These are phyloP conservation scores for Gymnoscopelus microlampas DNA, from an alignment of 2,797 vertebrate species.

Conservation along the genomic window DNA sequence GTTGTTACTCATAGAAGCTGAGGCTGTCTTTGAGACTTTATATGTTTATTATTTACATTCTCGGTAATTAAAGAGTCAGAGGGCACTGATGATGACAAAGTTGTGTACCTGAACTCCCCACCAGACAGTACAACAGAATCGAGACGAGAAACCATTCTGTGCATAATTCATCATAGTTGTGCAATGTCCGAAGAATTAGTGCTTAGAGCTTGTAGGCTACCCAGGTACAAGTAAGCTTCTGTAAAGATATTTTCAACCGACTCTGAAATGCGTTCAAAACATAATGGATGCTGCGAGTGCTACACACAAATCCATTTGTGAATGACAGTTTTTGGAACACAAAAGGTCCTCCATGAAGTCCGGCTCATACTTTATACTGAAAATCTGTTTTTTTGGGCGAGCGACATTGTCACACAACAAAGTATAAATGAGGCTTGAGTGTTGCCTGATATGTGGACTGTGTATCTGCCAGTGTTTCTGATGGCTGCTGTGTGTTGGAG, in stretches of 20 bases:
- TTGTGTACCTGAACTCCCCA: conserved; percentile 43
- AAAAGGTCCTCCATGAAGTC: conserved; percentile 56
- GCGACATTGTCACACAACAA: not conserved
- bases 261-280: conserved; percentile 53
- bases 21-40: conserved; percentile 70
- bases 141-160: conserved; percentile 16
- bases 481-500: conserved; percentile 73
- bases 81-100: conserved; percentile 46
- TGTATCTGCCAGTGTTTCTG: conserved; percentile 64
- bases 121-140: conserved; percentile 11
- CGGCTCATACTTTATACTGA: too few relatives aligned
- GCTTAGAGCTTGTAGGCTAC: conserved; percentile 30
- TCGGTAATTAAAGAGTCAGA: conserved; percentile 39
- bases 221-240: conserved; percentile 47
- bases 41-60: conserved; percentile 65
- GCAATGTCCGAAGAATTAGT: conserved; percentile 21
- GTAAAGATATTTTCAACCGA: conserved; percentile 52
- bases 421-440: not conserved
- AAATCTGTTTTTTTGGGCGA: conserved; percentile 31
- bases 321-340: conserved; percentile 68
- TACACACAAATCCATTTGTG: conserved; percentile 38
- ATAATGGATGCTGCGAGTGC: conserved; percentile 36
- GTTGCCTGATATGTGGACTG: conserved; percentile 47
- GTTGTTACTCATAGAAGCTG: conserved; percentile 63
- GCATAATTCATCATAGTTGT: conserved; percentile 24